phyloP scores from a whole-genome alignment of 2,888 invertebrate genomes.

The Drosophila diplacantha region DNA sequence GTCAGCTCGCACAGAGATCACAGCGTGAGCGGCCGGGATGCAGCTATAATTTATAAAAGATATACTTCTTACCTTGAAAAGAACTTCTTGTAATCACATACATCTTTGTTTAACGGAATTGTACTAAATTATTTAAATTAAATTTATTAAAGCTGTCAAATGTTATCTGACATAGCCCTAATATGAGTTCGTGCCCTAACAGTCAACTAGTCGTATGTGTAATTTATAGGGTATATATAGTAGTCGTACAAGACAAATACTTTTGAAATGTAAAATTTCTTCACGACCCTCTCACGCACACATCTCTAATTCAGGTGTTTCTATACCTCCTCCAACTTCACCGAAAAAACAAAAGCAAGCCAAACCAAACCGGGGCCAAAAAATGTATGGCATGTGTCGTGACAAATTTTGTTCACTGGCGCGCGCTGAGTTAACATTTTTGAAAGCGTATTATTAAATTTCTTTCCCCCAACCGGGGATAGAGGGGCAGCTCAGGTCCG shows the following conservation, averaged over 20 bases:
- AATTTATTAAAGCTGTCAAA: too few relatives aligned
- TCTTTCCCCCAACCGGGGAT: slow-evolving; percentile 24
- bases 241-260: background rate
- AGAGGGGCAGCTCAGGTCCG: background rate
- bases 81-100: too few relatives aligned
- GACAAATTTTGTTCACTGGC: slow-evolving; percentile 70
- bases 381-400: slow-evolving; percentile 69
- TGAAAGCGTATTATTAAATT: slow-evolving; percentile 73
- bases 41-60: too few relatives aligned
- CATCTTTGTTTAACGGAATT: background rate
- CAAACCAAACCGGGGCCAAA: slow-evolving; percentile 33
- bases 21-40: slow-evolving; percentile 8
- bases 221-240: background rate
- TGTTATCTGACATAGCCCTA: background rate
- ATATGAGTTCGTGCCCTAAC: background rate
- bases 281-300: slow-evolving; percentile 2
- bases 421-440: slow-evolving; percentile 69
- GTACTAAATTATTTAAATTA: too few relatives aligned
- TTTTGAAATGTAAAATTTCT: too few relatives aligned
- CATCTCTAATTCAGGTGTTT: slow-evolving; percentile 14
- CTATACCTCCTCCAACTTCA: slow-evolving; percentile 21
- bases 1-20: slow-evolving; percentile 15
- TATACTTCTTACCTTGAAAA: background rate
- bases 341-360: slow-evolving; percentile 17
- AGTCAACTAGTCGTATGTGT: background rate